Percentiles rank a stretch among this genome's conserved stretches.
Evolutionary conservation across 1,140 invertebrate genomes (phyloP).

Genomic region (Lepidurus arcticus): DNA sequence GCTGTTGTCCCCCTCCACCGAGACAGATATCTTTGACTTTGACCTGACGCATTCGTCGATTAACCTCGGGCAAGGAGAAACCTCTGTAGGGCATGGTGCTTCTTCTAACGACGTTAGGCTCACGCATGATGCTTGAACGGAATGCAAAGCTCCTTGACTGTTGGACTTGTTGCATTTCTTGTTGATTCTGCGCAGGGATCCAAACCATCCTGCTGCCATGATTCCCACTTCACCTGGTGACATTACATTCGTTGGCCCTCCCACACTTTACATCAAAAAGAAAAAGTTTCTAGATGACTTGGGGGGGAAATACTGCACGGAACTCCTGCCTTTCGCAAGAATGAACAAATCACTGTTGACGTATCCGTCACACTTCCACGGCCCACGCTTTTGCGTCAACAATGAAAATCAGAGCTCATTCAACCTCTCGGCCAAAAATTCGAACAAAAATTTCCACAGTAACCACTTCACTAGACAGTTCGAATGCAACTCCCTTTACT

Average conservation of each 20-base stretch:
- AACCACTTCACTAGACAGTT: slow-evolving; percentile 5
- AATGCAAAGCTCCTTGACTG: background rate
- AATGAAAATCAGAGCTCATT: background rate
- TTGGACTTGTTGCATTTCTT: slow-evolving; percentile 9
- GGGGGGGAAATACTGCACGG: too few species aligned
- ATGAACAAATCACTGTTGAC: background rate
- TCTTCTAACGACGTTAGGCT: slow-evolving; percentile 4
- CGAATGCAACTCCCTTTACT: background rate
- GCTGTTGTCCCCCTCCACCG: background rate
- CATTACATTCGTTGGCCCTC: background rate
- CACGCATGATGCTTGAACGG: background rate
- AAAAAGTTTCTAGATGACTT: too few species aligned
- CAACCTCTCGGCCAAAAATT: background rate
- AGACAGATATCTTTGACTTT: background rate
- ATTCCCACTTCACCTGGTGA: slow-evolving; percentile 2
- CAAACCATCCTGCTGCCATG: slow-evolving; percentile 9
- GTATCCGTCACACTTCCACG: background rate
- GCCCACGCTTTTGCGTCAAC: background rate
- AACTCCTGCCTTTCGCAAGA: background rate
- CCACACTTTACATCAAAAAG: background rate
- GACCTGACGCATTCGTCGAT: slow-evolving; percentile 2
- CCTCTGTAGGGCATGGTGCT: background rate
- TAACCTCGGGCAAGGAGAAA: background rate
- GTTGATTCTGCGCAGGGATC: background rate
- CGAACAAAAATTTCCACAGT: background rate